These are phyloP conservation scores for Cheilinus undulatus DNA, from an alignment of 2,113 vertebrate genomes.

Conservation along the genomic window DNA sequence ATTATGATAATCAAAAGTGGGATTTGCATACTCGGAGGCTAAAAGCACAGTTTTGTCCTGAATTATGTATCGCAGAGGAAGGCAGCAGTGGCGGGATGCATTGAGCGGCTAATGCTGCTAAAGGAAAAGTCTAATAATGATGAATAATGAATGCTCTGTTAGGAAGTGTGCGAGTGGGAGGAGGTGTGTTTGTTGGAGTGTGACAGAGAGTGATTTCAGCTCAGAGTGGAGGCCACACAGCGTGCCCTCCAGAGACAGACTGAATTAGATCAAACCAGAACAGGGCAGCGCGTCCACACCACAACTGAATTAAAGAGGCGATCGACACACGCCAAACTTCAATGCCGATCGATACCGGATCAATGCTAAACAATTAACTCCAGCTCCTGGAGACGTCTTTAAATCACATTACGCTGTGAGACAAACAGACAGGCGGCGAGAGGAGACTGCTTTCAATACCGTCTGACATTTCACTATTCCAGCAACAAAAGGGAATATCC, in stretches of 20 bases:
- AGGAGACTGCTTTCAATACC: conserved; percentile 30
- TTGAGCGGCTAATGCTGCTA: conserved; percentile 69
- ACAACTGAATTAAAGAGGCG: conserved; percentile 57
- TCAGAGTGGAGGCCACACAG: conserved; percentile 41
- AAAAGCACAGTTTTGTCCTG: conserved; percentile 77
- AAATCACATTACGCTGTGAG: conserved; percentile 11
- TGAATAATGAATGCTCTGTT: conserved; percentile 77
- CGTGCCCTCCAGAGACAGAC: conserved; percentile 58
- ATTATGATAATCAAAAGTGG: conserved; percentile 79
- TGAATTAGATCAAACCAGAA: conserved; percentile 67
- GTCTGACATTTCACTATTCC: conserved; percentile 48
- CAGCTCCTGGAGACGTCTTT: conserved; percentile 16
- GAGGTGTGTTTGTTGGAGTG: conserved; percentile 38
- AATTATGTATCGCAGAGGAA: conserved; percentile 79
- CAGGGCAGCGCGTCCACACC: conserved; percentile 58
- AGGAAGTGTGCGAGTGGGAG: conserved; percentile 54
- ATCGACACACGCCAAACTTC: conserved; percentile 40
- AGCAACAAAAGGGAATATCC: conserved; percentile 31
- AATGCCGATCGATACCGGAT: conserved; percentile 42
- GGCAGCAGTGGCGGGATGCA: conserved; percentile 70
- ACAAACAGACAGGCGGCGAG: conserved; percentile 32
- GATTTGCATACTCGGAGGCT: conserved; percentile 80
- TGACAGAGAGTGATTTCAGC: conserved; percentile 21
- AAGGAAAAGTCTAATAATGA: conserved; percentile 77
- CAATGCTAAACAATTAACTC: conserved; percentile 66